Base-by-base conservation (phyloP, 2,888 invertebrate species). In the Agrochola lota region DNA sequence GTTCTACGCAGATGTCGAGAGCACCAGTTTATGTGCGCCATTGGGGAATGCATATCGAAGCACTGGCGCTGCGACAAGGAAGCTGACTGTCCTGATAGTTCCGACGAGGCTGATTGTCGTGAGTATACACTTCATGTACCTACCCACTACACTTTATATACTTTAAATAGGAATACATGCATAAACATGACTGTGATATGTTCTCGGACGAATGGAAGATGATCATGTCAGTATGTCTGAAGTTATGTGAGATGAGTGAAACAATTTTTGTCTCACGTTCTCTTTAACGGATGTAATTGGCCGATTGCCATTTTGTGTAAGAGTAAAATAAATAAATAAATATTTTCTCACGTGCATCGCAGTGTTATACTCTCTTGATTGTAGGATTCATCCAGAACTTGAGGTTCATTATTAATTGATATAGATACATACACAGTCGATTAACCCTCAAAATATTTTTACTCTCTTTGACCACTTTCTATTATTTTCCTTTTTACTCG, bases 21-120 rank as follows among this genome's bases (percentile, higher is more conserved):
- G 15, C 97, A 98, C 77, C 98, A 98, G 92, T 98, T 98, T 91
- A 97, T 97, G 87, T 98, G 98, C 88, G 96, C 96, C 12, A 97
- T 97, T 86, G 98, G 98, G 0, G 97, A 97, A 68, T 98, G 98
- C 94, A 97, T 98, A 78, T 97, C 98, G 0, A 92, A 97, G 80
- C 97, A 97, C 76, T 98, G 98, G 97, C 97, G 97, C 83, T 98
- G 98, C 87, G 98, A 98, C 91, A 97, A 97, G 67, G 98, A 98
- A 85, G 95, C 97, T 0, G 98, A 98, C 90, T 98, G 98, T 87
- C 96, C 97, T 1, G 98, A 98, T 90, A 97, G 97, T 84, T 98
- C 98, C 0, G 98, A 98, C 89, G 98, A 98, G 94, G 90, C 95
- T 1, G 97, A 98, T 86, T 98, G 98, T 91, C 97, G 97, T 97